Evolutionary conservation across 2,113 vertebrate genomes (phyloP), one percentile per base, ranked within the genome.

Genomic region (Lethenteron reissneri): DNA sequence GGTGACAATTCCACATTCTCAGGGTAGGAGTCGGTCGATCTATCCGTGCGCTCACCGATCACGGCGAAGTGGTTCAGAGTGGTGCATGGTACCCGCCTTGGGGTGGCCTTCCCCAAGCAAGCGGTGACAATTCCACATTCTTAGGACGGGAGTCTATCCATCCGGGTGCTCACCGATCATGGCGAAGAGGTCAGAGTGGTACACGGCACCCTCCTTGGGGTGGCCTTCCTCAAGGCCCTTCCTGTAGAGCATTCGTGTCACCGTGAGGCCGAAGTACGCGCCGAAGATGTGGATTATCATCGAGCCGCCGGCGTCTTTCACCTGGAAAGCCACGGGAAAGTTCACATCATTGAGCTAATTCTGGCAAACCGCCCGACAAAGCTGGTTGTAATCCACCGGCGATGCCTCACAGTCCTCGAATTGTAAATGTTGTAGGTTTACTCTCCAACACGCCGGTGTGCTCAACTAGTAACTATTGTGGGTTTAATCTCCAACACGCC

Each of bases 231-330:
- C 9, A n/a, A 68, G 64, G n/a, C 64, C 64, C 64, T 68, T 21
- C 64, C 64, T n/a, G 64, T 68, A 68, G n/a, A 68, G 64, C n/a
- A 68, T 68, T n/a, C 64, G 64, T 11, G 64, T 17, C 64, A 68
- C 64, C 64, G 21, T 68, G 64, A 68, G 64, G 11, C 64, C 64
- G 21, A 68, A 68, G 64, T 68, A 68, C 2, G 64, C 64, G 9
- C 64, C 64, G 11, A 68, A 68, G 64, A 68, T 21, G 11, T 68
- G 64, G 64, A 68, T 68, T 21, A 68, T 21, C 64, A 68, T 68
- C n/a, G 64, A 68, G 9, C 64, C 64, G 21, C 64, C 64, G 8
- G 64, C 64, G 11, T 68, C 64, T n/a, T 68, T 68, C 64, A 68
- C 64, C 64, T 68, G 64, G 73, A 72, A 10, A 69, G 10, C 10